phyloP scores from a whole-genome alignment of 2,113 vertebrate species.

The Lichenostomus cassidix region DNA sequence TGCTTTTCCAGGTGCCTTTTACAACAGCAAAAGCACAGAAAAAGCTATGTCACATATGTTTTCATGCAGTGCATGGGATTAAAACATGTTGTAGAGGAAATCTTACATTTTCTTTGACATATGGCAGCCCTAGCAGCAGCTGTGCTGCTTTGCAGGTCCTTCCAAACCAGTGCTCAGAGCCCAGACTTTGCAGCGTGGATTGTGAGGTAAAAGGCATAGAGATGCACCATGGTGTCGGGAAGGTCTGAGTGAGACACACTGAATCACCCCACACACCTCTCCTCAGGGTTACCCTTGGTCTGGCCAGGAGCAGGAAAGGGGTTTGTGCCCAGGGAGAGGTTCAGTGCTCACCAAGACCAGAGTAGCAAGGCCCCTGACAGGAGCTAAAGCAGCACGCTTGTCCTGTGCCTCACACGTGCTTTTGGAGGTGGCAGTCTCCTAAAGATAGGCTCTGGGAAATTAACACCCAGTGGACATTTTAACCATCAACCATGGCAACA shows the following conservation, averaged over 20 bases:
- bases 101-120: not conserved
- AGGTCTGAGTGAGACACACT: not conserved
- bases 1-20: not conserved
- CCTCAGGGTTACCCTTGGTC: fast-evolving
- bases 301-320: not conserved
- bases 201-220: not conserved
- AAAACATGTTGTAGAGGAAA: not conserved
- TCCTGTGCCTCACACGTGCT: fast-evolving
- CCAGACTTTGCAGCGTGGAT: not conserved
- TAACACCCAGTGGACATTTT: not conserved
- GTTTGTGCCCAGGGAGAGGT: fast-evolving
- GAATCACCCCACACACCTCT: not conserved
- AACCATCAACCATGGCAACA: not conserved
- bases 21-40: not conserved
- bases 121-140: not conserved
- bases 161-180: not conserved
- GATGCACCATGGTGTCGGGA: fast-evolving
- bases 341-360: fast-evolving
- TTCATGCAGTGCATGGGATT: not conserved
- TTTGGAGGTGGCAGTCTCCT: not conserved
- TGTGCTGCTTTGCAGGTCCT: not conserved
- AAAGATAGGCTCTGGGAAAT: not conserved
- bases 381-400: not conserved
- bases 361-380: not conserved
- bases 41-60: not conserved